These are phyloP conservation scores for Microcebus jonahi DNA, from an alignment of 2,113 vertebrate species.

Conservation along the genomic window DNA sequence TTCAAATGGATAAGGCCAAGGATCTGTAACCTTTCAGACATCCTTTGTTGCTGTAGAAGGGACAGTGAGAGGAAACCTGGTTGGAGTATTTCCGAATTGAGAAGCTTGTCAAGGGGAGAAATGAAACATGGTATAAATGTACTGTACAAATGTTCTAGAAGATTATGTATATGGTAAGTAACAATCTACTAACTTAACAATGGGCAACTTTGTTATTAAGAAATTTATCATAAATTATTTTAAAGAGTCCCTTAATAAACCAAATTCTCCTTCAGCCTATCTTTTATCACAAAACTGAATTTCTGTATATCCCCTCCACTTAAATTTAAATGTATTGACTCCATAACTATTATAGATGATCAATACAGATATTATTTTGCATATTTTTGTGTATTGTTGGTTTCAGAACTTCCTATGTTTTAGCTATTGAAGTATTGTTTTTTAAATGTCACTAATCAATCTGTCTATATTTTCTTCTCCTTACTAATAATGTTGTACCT, in stretches of 20 bases:
- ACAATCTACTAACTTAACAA: neutral
- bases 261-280: neutral
- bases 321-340: neutral
- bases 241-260: neutral
- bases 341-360: neutral
- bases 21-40: neutral
- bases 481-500: neutral
- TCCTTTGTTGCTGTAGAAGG: neutral
- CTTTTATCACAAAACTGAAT: slow-evolving; percentile 8
- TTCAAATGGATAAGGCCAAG: neutral
- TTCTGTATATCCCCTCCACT: neutral
- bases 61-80: neutral
- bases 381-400: neutral
- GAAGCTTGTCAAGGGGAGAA: neutral
- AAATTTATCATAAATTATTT: neutral
- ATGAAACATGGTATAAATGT: neutral
- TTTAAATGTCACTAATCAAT: neutral
- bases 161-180: neutral
- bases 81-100: neutral
- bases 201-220: neutral
- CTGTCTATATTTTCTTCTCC: neutral
- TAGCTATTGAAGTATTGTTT: neutral
- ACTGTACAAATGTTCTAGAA: neutral
- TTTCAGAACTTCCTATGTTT: neutral
- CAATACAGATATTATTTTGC: neutral